A percentile compares a stretch with the other conserved stretches of the same genome.
Conservation (phyloP, 1,140 invertebrate species). For the Zaprionus tsacasi region DNA sequence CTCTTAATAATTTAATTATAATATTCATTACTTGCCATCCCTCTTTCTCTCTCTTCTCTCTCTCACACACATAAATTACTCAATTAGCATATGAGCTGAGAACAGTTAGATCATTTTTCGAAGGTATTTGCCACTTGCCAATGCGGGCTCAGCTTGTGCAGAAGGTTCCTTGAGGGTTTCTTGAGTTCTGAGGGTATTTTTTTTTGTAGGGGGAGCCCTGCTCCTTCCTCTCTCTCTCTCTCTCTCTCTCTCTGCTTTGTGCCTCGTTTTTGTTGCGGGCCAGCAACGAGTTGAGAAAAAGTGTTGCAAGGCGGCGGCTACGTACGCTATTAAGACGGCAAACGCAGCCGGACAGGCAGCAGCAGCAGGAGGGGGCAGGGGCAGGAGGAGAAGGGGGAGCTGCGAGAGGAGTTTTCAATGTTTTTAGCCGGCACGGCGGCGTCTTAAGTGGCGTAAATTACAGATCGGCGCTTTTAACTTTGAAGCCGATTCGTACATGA, state of each 20-base stretch:
- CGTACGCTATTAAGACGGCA: slow-evolving; percentile 62
- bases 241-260: neutral
- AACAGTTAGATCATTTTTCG: slow-evolving; percentile 5
- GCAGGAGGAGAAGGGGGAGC: slow-evolving; percentile 21
- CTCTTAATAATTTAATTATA: slow-evolving; percentile 1
- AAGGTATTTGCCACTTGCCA: neutral
- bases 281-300: slow-evolving; percentile 32
- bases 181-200: slow-evolving; percentile 1
- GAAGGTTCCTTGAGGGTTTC: neutral
- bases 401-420: slow-evolving; percentile 56
- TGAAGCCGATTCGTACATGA: slow-evolving; percentile 84
- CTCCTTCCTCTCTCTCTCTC: neutral
- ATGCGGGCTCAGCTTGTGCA: slow-evolving; percentile 31
- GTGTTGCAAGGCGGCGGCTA: slow-evolving; percentile 52
- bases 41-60: neutral
- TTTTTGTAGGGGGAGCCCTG: slow-evolving; percentile 6
- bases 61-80: neutral
- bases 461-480: slow-evolving; percentile 84
- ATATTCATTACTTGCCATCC: neutral
- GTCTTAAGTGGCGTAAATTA: slow-evolving; percentile 84
- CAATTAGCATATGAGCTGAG: slow-evolving; percentile 8
- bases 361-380: slow-evolving; percentile 33
- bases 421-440: slow-evolving; percentile 77
- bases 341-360: slow-evolving; percentile 39
- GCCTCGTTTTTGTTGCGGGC: neutral